These are phyloP conservation scores for Nephrotoma guestfalica DNA, from an alignment of 2,888 invertebrate genomes.

Conservation along the genomic window DNA sequence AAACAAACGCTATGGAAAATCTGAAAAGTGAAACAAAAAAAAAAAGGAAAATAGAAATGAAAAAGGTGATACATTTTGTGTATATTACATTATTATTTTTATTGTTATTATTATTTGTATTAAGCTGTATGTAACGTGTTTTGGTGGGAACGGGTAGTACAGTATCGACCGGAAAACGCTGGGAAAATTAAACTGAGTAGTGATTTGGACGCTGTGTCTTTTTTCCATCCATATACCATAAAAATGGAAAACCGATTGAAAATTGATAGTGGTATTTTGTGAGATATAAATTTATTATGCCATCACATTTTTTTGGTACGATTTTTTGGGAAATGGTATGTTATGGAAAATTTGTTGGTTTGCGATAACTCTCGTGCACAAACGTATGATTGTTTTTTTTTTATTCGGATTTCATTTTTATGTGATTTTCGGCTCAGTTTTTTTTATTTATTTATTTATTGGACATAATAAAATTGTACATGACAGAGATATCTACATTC, in stretches of 20 bases:
- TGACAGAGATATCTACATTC: neutral
- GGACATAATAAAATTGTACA: neutral
- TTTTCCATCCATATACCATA: neutral
- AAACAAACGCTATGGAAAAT: neutral
- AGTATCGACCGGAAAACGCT: neutral
- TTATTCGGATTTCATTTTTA: neutral
- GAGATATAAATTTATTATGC: neutral
- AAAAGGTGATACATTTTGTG: neutral
- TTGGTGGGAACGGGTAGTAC: neutral
- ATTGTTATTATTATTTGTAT: neutral
- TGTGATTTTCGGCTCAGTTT: neutral
- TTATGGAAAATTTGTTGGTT: neutral
- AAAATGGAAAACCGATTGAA: neutral
- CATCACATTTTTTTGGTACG: neutral
- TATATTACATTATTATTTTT: neutral
- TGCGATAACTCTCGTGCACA: neutral
- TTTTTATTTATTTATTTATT: neutral
- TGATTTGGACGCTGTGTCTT: neutral
- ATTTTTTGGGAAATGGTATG: neutral
- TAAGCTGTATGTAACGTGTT: neutral
- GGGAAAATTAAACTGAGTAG: neutral
- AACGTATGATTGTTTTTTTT: neutral
- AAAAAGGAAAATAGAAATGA: neutral
- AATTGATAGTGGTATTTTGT: neutral
- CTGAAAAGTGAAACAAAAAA: neutral